These are phyloP conservation scores for Lates japonicus DNA, from an alignment of 2,797 vertebrate genomes.

Conservation along the genomic window DNA sequence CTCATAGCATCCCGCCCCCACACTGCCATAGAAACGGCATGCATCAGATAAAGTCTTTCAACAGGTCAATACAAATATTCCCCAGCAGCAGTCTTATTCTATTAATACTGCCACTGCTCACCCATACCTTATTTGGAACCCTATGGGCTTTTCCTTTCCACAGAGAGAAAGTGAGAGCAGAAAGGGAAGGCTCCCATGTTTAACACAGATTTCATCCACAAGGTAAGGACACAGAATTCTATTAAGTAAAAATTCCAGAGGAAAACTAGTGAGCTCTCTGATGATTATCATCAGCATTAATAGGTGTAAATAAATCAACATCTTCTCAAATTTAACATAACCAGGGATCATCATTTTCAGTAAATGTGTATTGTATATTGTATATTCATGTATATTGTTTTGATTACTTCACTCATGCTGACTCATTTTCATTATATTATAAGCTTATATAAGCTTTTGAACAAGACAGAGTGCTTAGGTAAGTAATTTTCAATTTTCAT, in stretches of 20 bases:
- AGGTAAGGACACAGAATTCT: conserved; percentile 19
- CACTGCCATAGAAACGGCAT: conserved; percentile 78
- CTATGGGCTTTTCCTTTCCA: conserved; percentile 53
- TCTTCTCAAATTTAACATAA: not conserved
- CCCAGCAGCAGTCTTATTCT: conserved; percentile 72
- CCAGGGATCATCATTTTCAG: not conserved
- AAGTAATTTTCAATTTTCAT: conserved; percentile 3
- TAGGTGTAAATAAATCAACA: not conserved
- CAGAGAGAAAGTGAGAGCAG: conserved; percentile 27
- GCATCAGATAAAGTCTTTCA: conserved; percentile 78
- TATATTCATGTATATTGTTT: conserved; percentile 9
- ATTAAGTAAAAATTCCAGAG: conserved; percentile 17
- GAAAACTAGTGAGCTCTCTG: conserved; percentile 3
- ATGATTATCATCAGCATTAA: fast-evolving
- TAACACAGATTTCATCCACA: conserved; percentile 28
- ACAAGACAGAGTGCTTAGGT: not conserved
- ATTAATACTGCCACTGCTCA: conserved; percentile 77
- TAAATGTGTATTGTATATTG: not conserved
- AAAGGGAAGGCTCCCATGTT: conserved; percentile 28
- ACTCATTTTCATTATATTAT: conserved; percentile 35
- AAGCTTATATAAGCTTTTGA: conserved; percentile 16
- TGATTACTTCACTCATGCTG: not conserved
- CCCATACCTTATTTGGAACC: conserved; percentile 79
- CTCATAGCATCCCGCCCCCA: conserved; percentile 58
- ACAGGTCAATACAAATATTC: conserved; percentile 82